Percentiles rank a stretch among this genome's conserved stretches.
These are phyloP conservation scores for Lasius platythorax DNA, from an alignment of 2,888 invertebrate species.

Conservation along the genomic window DNA sequence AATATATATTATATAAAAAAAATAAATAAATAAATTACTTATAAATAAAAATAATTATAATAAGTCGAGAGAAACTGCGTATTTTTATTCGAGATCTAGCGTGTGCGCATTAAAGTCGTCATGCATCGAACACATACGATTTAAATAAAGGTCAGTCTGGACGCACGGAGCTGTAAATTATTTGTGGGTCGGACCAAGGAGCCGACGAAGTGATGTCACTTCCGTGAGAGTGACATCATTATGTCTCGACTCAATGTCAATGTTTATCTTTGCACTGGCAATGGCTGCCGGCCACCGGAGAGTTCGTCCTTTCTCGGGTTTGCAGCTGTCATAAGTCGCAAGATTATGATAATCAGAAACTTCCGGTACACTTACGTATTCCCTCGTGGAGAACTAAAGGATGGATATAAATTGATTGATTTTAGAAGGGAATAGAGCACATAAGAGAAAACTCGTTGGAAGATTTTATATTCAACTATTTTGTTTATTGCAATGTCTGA, in stretches of 20 bases:
- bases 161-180: constrained; percentile 66
- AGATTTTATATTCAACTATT: background rate
- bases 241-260: constrained; percentile 70
- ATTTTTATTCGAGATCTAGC: background rate
- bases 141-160: constrained; percentile 64
- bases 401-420: background rate
- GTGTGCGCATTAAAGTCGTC: constrained; percentile 26
- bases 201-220: constrained; percentile 74
- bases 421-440: background rate
- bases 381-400: background rate
- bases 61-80: no score
- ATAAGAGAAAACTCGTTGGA: background rate
- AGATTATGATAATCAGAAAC: constrained; percentile 45
- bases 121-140: constrained; percentile 53
- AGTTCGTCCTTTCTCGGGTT: constrained; percentile 53
- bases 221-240: constrained; percentile 74
- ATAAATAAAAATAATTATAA: background rate
- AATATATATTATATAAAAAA: no score
- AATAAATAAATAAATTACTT: background rate
- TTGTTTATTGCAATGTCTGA: background rate
- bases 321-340: constrained; percentile 38
- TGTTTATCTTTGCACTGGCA: constrained; percentile 43
- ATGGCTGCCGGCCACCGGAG: constrained; percentile 52
- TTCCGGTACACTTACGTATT: constrained; percentile 28
- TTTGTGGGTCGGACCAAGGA: constrained; percentile 65